These are phyloP conservation scores for Oreortyx pictus DNA, from an alignment of 2,797 vertebrate genomes.

Conservation along the genomic window DNA sequence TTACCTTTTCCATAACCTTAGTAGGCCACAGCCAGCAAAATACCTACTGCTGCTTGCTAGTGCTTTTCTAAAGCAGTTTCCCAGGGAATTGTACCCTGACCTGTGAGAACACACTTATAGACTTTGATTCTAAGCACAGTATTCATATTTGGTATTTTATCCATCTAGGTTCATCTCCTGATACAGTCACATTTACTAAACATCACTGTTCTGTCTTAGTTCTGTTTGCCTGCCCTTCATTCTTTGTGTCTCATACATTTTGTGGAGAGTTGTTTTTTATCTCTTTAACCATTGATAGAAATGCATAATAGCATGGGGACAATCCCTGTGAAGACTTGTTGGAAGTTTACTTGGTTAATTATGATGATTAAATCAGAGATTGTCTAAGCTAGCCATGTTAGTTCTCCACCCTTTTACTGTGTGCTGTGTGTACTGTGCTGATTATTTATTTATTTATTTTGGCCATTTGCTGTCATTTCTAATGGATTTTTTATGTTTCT, in stretches of 20 bases:
- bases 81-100: neutral
- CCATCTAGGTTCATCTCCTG: neutral
- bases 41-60: neutral
- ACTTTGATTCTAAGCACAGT: neutral
- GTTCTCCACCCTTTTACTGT: neutral
- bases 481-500: neutral
- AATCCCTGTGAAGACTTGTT: neutral
- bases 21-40: neutral
- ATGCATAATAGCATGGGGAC: neutral
- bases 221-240: neutral
- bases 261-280: neutral
- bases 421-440: neutral
- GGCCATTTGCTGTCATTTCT: neutral
- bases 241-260: neutral
- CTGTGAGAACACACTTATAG: neutral
- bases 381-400: neutral
- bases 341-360: neutral
- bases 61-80: neutral
- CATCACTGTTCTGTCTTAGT: neutral
- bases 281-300: neutral
- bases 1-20: neutral
- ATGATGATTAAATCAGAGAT: neutral
- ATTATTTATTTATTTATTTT: neutral
- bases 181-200: neutral
- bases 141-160: neutral